Evolutionary conservation across 1,140 invertebrate species (phyloP).

Genomic region (Apis laboriosa): DNA sequence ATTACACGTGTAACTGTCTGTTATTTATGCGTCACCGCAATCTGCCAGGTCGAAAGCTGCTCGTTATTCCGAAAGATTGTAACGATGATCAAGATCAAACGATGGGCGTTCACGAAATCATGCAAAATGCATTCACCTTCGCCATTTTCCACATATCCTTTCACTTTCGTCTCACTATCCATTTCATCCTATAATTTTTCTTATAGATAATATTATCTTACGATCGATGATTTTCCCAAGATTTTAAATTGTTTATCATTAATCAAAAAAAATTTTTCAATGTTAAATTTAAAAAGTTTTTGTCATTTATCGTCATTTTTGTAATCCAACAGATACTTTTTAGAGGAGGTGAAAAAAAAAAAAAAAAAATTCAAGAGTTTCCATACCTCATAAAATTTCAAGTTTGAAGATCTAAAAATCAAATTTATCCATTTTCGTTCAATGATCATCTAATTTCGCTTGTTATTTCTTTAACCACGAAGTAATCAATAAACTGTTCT

Average conservation of each 20-base stretch:
- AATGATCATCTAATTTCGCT: background rate
- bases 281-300: no score
- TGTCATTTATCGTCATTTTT: no score
- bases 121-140: background rate
- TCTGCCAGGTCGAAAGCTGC: slow-evolving; percentile 18
- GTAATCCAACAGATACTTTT: no score
- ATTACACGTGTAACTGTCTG: background rate
- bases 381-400: no score
- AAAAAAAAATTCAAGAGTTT: no score
- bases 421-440: background rate
- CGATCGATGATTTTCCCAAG: background rate
- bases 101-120: slow-evolving; percentile 1
- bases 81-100: background rate
- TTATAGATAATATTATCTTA: no score
- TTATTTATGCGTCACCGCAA: slow-evolving; percentile 44
- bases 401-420: no score
- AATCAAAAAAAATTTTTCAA: no score
- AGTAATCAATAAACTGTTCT: background rate
- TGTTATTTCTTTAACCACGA: background rate
- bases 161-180: background rate
- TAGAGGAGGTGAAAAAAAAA: no score
- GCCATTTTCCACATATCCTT: background rate
- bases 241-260: background rate
- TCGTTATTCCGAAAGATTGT: slow-evolving; percentile 9
- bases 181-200: no score